A percentile compares a stretch with the other conserved stretches of the same genome.
phyloP scores from a whole-genome alignment of 1,140 invertebrate species.

The Solenopsis invicta region DNA sequence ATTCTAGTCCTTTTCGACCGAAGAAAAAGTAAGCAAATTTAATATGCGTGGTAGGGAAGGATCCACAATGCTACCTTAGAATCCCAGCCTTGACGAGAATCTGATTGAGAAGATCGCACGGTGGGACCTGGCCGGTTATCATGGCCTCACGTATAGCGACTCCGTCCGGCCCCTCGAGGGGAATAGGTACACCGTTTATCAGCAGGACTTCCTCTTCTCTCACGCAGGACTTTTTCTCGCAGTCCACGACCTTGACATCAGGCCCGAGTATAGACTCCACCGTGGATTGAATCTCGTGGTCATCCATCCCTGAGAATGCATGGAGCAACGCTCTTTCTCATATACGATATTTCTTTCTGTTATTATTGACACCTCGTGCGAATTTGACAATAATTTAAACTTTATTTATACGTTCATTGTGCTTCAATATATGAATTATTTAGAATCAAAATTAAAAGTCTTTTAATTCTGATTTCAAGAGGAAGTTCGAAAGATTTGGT shows the following conservation, averaged over 20 bases:
- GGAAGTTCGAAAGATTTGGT: not conserved
- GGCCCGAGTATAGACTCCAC: constrained; percentile 93
- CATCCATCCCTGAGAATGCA: constrained; percentile 88
- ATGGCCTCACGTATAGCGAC: constrained; percentile 91
- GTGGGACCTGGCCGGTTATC: constrained; percentile 91
- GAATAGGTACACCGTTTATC: constrained; percentile 92
- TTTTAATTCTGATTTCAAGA: not conserved
- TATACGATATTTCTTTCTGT: constrained; percentile 31
- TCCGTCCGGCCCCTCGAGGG: constrained; percentile 91
- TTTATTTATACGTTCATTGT: not conserved
- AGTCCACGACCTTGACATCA: constrained; percentile 92
- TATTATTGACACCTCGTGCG: constrained; percentile 74
- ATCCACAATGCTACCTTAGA: constrained; percentile 85
- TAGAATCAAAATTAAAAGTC: not conserved
- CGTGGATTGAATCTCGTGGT: constrained; percentile 92
- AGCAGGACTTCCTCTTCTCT: constrained; percentile 92
- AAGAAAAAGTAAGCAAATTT: not conserved
- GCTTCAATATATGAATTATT: not conserved
- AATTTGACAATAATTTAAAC: constrained; percentile 60
- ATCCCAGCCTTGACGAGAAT: constrained; percentile 91
- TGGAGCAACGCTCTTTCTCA: not conserved
- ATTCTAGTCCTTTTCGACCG: too few relatives aligned
- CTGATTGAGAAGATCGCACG: constrained; percentile 91
- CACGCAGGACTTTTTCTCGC: constrained; percentile 91
- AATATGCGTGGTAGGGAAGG: constrained; percentile 10